phyloP scores from a whole-genome alignment of 1,140 invertebrate genomes.

The Drosophila prosaltans region DNA sequence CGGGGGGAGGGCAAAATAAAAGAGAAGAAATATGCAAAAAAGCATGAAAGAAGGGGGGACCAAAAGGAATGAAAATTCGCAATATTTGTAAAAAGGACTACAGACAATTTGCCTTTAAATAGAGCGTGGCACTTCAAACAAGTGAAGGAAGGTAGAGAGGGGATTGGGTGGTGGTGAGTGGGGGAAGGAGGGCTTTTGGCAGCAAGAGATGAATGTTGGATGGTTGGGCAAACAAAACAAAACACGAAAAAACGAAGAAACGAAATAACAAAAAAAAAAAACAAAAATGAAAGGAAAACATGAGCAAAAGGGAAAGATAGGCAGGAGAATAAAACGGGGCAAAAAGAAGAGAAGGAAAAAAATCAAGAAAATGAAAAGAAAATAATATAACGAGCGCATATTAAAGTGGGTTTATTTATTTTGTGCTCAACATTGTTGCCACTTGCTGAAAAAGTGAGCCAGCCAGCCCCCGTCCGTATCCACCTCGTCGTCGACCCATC shows the following conservation, averaged over 20 bases:
- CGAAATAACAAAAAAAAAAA: slow-evolving; percentile 44
- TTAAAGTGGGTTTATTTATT: slow-evolving; percentile 82
- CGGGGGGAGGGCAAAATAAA: slow-evolving; percentile 8
- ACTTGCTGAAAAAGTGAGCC: slow-evolving; percentile 56
- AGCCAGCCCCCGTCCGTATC: not conserved
- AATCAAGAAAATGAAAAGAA: slow-evolving; percentile 82
- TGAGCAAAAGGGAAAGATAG: slow-evolving; percentile 21
- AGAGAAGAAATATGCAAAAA: slow-evolving; percentile 67
- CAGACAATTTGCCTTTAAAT: slow-evolving; percentile 82
- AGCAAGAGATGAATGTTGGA: slow-evolving; percentile 7
- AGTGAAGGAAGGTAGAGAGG: slow-evolving; percentile 44
- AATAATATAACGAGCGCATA: slow-evolving; percentile 82
- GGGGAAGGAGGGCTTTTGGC: no score
- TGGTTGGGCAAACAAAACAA: slow-evolving; percentile 65
- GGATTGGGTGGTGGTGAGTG: not conserved
- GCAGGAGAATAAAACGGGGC: slow-evolving; percentile 13
- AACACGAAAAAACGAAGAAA: slow-evolving; percentile 32
- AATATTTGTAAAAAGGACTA: slow-evolving; percentile 80
- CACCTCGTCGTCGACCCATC: not conserved
- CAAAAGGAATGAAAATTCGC: slow-evolving; percentile 59
- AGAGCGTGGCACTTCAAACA: slow-evolving; percentile 81
- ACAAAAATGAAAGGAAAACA: slow-evolving; percentile 55
- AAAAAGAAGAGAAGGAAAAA: slow-evolving; percentile 33
- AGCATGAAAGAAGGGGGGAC: slow-evolving; percentile 17
- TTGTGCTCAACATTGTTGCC: slow-evolving; percentile 74